Evolutionary conservation across 1,140 invertebrate genomes (phyloP), one percentile per base, ranked within the genome.

Genomic region (Condylostylus longicornis): DNA sequence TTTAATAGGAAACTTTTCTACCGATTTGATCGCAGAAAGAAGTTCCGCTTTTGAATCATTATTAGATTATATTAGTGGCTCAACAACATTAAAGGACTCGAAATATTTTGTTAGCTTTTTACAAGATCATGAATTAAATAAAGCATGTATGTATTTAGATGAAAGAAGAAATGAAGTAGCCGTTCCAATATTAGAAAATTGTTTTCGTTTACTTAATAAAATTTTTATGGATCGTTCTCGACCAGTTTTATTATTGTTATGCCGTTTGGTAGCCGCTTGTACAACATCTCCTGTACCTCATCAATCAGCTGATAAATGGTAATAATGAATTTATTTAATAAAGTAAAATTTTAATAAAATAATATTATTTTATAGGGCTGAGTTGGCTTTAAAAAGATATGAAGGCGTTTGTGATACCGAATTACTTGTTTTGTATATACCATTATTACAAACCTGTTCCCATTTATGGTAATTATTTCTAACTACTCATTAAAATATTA

Each of bases 1-100:
- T 39, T 48, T 83, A 8, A 58, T 79, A 32, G 80, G 81, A 2
- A 86, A 86, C 56, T 86, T 84, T 55, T 74, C 72, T 27, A 66
- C 72, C 18, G 72, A 71, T 42, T 63, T 82, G 21, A 83, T 86
- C 45, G 69, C 71, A 7, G 63, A 65, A 30, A 65, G 82, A 51
- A 78, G 76, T 54, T 54, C 65, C 8, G 72, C 71, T n/a, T 86
- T 86, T 66, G 75, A 82, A 47, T 59, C 62, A 40, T 66, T 82
- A 20, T 53, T 84, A 15, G 65, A 69, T 18, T 65, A 76, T 46
- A 57, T 82, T 22, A 65, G 68, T 7, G 62, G 58, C 31, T 61
- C 75, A 27, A 59, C 66, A 35, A 64, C 69, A 28, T 51, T 84
- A 3, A 61, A 73, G 38, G 69, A 73, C 20, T 72, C 74, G 12